These are phyloP conservation scores for Psococerastis gibbosa DNA, from an alignment of 2,888 invertebrate genomes.

Conservation along the genomic window DNA sequence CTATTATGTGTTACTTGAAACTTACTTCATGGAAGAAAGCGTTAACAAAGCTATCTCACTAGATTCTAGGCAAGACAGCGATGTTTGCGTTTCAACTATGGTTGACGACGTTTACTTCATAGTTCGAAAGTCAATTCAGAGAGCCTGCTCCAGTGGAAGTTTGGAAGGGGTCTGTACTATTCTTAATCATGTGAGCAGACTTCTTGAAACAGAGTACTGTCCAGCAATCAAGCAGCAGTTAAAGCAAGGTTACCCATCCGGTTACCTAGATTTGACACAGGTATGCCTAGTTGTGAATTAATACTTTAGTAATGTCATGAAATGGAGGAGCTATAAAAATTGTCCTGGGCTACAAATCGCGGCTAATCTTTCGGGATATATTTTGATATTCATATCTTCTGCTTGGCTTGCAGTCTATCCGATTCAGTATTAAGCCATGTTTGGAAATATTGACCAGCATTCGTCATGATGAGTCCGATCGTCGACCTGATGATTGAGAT, in stretches of 20 bases:
- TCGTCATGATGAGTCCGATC: no score
- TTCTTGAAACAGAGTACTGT: conserved; percentile 70
- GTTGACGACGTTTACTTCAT: conserved; percentile 97
- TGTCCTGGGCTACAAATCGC: no score
- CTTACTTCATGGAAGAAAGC: conserved; percentile 89
- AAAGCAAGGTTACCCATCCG: conserved; percentile 59
- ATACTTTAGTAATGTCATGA: no score
- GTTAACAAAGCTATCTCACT: conserved; percentile 75
- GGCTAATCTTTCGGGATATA: no score
- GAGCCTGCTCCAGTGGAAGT: conserved; percentile 78
- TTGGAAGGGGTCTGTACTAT: conserved; percentile 93
- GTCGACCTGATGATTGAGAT: no score
- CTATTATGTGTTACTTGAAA: conserved; percentile 77
- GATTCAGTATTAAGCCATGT: no score
- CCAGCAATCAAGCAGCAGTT: conserved; percentile 52
- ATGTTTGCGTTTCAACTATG: conserved; percentile 68
- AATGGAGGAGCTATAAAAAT: no score
- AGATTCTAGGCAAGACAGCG: conserved; percentile 46
- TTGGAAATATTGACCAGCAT: no score
- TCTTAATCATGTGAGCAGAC: conserved; percentile 77
- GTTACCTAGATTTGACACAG: conserved; percentile 56
- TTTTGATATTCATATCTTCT: no score
- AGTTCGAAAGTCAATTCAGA: conserved; percentile 80
- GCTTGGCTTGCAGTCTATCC: no score
- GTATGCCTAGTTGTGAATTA: no score